A percentile compares a stretch with the other conserved stretches of the same genome.
These are phyloP conservation scores for Tiaroga cobitis DNA, from an alignment of 2,797 vertebrate species.

Conservation along the genomic window DNA sequence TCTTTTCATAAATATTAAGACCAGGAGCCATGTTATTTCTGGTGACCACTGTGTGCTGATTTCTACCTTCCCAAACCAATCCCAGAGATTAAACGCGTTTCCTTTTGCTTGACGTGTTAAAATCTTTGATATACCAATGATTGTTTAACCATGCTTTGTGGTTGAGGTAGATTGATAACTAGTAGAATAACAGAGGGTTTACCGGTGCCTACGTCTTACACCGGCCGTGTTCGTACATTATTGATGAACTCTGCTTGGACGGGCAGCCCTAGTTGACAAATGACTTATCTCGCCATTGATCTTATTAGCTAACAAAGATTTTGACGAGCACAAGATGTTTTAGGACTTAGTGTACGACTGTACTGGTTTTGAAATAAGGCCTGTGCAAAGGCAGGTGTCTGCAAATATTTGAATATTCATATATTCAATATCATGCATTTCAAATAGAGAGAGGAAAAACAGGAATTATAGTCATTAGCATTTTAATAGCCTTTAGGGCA, in stretches of 20 bases:
- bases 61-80: neutral
- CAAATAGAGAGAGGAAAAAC: neutral
- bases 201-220: slow-evolving; percentile 12
- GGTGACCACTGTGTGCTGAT: neutral
- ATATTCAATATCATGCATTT: neutral
- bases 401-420: neutral
- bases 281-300: slow-evolving; percentile 18
- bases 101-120: neutral
- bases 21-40: neutral
- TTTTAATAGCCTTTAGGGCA: slow-evolving; percentile 2
- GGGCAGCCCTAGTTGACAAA: slow-evolving; percentile 31
- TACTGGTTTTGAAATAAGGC: neutral
- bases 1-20: slow-evolving; percentile 32
- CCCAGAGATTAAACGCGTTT: neutral
- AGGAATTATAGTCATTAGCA: neutral
- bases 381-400: neutral
- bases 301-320: slow-evolving; percentile 33
- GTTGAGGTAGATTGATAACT: neutral
- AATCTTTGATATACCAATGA: neutral
- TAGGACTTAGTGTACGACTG: neutral
- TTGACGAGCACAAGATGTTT: neutral
- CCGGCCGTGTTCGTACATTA: slow-evolving; percentile 23
- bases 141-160: neutral
- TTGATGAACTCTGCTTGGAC: slow-evolving; percentile 32
- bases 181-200: slow-evolving; percentile 23